Base-by-base conservation (phyloP, 2,113 vertebrate species). In the Turdus rufiventris region DNA sequence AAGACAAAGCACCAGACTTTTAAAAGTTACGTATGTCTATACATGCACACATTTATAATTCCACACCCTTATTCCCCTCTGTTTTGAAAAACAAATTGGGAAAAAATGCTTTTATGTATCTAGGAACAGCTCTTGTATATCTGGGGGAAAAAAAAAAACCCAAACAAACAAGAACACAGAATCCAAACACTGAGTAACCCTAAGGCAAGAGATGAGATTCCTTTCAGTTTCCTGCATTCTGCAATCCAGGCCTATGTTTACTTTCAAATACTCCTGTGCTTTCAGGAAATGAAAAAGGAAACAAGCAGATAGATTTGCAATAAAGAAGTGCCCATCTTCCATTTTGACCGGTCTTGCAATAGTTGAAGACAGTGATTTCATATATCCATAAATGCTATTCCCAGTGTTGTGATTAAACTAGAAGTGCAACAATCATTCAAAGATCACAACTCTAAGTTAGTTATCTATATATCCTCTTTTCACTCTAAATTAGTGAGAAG, bases 21-120 rank as follows among this genome's bases (percentile, higher is more conserved):
- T 17, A 31, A 10, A 81, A 73, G 8, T 34, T 38, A 25, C 2
- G 1, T 10, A 6, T 9, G 16, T 14, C 18, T 56, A 6, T 11
- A 63, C 12, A 8, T 5, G 17, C 26, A 51, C 8, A 16, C 8
- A 19, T 0, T 0, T 9, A 48, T 7, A 80, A 70, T 12, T 48
- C 6, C 16, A n/a, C 2, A 14, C 8, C 14, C 23, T 38, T 43
- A 43, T 36, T 5, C 24, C 33, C 11, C 25, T 72, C 36, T 18
- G 12, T 33, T 24, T 16, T 50, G 43, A 91, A 84, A 91, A 91
- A 62, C 8, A 23, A 8, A 70, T 10, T 8, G 8, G 18, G 23
- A 6, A n/a, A 85, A 90, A 38, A 4, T 34, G 6, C 21, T 92
- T 71, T 68, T 31, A 19, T 21, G 2, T n/a, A 68, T 28, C 12